Base-by-base conservation (phyloP, 2,888 invertebrate species). In the Venustoraphidia nigricollis region DNA sequence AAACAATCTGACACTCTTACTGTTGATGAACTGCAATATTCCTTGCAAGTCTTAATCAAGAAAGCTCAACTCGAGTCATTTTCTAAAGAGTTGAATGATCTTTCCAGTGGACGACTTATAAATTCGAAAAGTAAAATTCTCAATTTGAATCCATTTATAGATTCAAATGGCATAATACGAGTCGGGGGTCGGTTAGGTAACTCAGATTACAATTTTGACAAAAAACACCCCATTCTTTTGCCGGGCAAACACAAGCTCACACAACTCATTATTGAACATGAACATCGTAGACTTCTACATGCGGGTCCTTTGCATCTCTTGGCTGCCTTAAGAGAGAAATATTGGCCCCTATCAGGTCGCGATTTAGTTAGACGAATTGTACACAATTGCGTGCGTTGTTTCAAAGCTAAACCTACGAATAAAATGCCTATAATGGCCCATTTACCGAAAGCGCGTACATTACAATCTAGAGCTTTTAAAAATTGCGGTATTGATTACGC, bases 401-500 rank as follows among this genome's bases (percentile, higher is more conserved):
- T 50, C 45, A 45, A 47, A 34, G 44, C 41, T 8, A 53, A 55
- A 10, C 51, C 57, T n/a, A 42, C 10, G 14, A 10, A 36, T 34
- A 36, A 47, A 8, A 14, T 48, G 2, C 54, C 55, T 37, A 8
- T 54, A 9, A 61, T 60, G 60, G 59, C 56, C n/a, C 46, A 56
- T 41, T 50, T 61, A 41, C 60, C 61, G 3, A 38, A 14, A 17
- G 34, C 34, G 8, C 41, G 57, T 9, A 42, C 53, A 17, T 49
- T 42, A 9, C 45, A 39, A 8, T 17, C 50, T 2, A 41, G 53
- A 45, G 49, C 53, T 11, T 57, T 58, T 50, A n/a, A 13, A 2
- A 42, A 40, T 39, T 36, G 38, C 8, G 57, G 56, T 2, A 27
- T 56, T 9, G 57, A 58, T 44, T 57, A 51, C 44, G 54, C 53